Base-by-base conservation (phyloP, 2,888 invertebrate genomes). In the Eupithecia tripunctaria region DNA sequence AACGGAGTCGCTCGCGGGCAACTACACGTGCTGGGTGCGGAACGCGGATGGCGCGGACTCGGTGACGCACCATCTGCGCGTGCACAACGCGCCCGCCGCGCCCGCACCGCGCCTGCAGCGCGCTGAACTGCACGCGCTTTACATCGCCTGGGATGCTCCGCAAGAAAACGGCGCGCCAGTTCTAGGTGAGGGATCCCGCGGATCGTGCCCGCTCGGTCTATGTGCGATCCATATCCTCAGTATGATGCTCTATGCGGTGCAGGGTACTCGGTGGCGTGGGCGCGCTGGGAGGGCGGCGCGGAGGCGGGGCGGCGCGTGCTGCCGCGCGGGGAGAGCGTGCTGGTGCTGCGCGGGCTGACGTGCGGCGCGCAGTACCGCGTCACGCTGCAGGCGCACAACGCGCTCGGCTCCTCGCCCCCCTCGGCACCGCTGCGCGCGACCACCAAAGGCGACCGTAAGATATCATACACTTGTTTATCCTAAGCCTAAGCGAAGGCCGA, bases 11-110 rank as follows among this genome's bases (percentile, higher is more conserved):
- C 95, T 95, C 67, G 91, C 96, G 76, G 96, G 96, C 79, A 97
- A 97, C 95, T 97, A 97, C 91, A 96, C 97, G 70, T 97, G 97
- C 86, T 94, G 95, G 66, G 97, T 96, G 68, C 96, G 96, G 84
- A 98, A 98, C 91, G 94, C 96, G 71, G 96, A 96, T 82, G 98
- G 98, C n/a, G 95, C 95, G 74, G 98, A 98, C 90, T 95, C 96
- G 81, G 95, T 96, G 62, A 89, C 97, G 78, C 94, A 96, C 79
- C 68, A 80, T 64, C 78, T 87, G 73, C 76, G 71, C 21, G 97
- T 76, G 77, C 94, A 96, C 79, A 70, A 80, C 60, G 76, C 86
- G 71, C 80, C 76, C 15, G 96, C 97, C 12, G 93, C 93, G 72
- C 93, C 96, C 65, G 91, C 92, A 78, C 94, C 96, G 80, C 96